A percentile compares a stretch with the other conserved stretches of the same genome.
Evolutionary conservation across 2,797 vertebrate genomes (phyloP).

Genomic region (Pelodytes ibericus): DNA sequence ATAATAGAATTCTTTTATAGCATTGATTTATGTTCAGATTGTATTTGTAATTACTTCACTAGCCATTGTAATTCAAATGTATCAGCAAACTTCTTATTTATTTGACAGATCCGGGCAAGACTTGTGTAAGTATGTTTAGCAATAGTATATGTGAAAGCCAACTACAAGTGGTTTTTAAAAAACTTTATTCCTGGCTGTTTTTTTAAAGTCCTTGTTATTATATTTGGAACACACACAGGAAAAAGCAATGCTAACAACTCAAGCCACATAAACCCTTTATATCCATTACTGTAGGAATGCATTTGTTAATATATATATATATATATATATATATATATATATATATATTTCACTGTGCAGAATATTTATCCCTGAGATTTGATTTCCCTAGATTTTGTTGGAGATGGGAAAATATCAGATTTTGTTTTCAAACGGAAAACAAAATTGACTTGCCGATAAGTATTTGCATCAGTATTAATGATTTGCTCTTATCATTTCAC

Average conservation of each 20-base stretch:
- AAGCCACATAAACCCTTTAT: constrained; percentile 42
- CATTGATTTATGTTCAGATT: not conserved
- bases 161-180: constrained; percentile 35
- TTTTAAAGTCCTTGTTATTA: constrained; percentile 35
- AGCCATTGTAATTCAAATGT: constrained; percentile 1
- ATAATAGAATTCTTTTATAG: not conserved
- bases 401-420: too few species aligned
- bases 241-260: constrained; percentile 44
- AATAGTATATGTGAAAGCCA: constrained; percentile 7
- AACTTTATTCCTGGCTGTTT: constrained; percentile 26
- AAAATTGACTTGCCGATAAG: too few species aligned
- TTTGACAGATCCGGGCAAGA: constrained; percentile 25
- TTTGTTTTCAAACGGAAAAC: too few species aligned
- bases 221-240: constrained; percentile 47
- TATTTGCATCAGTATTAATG: too few species aligned
- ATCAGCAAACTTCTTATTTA: constrained; percentile 8
- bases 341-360: constrained; percentile 12
- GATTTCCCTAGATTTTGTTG: too few species aligned
- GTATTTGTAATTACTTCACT: constrained; percentile 1
- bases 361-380: constrained; percentile 1
- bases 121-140: not conserved
- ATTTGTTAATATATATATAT: constrained; percentile 38
- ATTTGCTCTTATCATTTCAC: too few species aligned
- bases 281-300: constrained; percentile 42
- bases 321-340: too few species aligned